These are phyloP conservation scores for Geopemphigus sp. DNA, from an alignment of 1,140 invertebrate genomes.

Conservation along the genomic window DNA sequence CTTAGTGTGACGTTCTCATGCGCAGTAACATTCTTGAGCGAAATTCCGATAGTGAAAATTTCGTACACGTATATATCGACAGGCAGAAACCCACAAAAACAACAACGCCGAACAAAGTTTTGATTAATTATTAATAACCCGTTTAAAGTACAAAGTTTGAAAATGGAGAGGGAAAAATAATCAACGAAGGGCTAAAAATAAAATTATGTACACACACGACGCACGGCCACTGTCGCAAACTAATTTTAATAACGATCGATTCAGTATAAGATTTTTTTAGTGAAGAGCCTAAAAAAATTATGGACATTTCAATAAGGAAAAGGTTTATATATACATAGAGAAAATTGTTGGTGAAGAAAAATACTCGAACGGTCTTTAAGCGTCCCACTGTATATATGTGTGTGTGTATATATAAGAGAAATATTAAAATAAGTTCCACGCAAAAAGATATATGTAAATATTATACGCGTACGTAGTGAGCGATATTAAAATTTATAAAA, in stretches of 20 bases:
- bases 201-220: background rate
- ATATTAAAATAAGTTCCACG: slow-evolving; percentile 25
- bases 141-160: background rate
- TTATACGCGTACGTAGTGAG: background rate
- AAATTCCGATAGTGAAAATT: background rate
- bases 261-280: slow-evolving; percentile 11
- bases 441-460: background rate
- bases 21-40: background rate
- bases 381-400: background rate
- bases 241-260: background rate
- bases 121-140: background rate
- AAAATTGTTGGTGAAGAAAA: background rate
- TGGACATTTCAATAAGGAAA: background rate
- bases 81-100: background rate
- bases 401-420: background rate
- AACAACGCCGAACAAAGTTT: background rate
- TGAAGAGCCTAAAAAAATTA: too few species aligned
- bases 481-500: background rate
- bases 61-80: too few species aligned
- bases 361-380: slow-evolving; percentile 1
- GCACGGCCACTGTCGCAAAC: background rate
- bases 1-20: background rate
- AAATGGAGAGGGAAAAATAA: background rate
- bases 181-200: background rate
- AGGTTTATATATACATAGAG: background rate